phyloP scores from a whole-genome alignment of 2,888 invertebrate species.

The Chironomus tentans region DNA sequence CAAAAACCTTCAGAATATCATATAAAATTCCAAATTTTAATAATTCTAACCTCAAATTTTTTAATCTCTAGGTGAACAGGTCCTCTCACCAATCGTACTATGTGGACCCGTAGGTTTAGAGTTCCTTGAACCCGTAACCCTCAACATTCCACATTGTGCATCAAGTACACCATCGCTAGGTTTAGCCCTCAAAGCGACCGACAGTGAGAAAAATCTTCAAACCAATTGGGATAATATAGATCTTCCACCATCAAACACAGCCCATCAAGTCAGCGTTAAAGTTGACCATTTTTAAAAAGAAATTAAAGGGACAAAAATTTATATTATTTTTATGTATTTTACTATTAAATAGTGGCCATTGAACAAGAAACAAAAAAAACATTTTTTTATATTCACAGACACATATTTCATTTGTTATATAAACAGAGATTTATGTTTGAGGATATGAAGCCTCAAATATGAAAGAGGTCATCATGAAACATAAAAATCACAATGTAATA shows the following conservation, averaged over 20 bases:
- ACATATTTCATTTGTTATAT: too few relatives aligned
- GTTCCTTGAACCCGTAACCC: slow-evolving; percentile 80
- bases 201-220: slow-evolving; percentile 66
- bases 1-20: not conserved
- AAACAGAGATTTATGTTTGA: too few relatives aligned
- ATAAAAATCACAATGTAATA: too few relatives aligned
- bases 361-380: not conserved
- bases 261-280: slow-evolving; percentile 81
- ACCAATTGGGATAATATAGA: slow-evolving; percentile 80
- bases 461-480: too few relatives aligned
- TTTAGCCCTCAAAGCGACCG: slow-evolving; percentile 68
- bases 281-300: slow-evolving; percentile 72
- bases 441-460: too few relatives aligned
- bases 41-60: not conserved
- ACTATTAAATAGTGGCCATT: not conserved
- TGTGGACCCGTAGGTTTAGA: slow-evolving; percentile 91
- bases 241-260: slow-evolving; percentile 71
- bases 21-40: slow-evolving; percentile 31
- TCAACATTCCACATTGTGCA: slow-evolving; percentile 80
- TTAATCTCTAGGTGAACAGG: slow-evolving; percentile 68
- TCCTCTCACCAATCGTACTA: slow-evolving; percentile 91
- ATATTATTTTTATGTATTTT: not conserved
- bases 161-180: slow-evolving; percentile 68
- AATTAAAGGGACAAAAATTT: not conserved
- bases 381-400: too few relatives aligned